These are phyloP conservation scores for Atethmia centrago DNA, from an alignment of 2,888 invertebrate species.

Conservation along the genomic window DNA sequence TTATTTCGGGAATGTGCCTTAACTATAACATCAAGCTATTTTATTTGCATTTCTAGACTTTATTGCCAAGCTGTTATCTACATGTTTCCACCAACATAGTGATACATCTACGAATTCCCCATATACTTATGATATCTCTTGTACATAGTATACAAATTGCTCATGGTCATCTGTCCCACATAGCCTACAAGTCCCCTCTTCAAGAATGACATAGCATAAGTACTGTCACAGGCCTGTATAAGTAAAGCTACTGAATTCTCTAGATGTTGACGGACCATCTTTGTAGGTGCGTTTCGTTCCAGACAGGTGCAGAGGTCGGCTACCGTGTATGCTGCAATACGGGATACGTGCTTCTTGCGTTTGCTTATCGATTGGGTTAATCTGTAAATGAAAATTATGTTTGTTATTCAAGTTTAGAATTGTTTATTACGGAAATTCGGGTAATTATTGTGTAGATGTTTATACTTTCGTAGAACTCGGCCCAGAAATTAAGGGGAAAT, in stretches of 20 bases:
- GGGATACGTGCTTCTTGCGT: conserved; percentile 83
- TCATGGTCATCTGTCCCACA: conserved; percentile 83
- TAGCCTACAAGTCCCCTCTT: conserved; percentile 79
- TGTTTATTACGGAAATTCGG: background rate
- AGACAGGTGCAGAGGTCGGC: conserved; percentile 83
- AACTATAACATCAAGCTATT: background rate
- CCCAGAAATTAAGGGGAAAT: too few species aligned
- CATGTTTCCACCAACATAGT: background rate
- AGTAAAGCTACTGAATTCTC: conserved; percentile 83
- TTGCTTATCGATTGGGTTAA: conserved; percentile 86
- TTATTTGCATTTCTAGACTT: background rate
- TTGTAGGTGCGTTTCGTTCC: conserved; percentile 79
- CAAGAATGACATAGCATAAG: conserved; percentile 84
- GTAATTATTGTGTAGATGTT: too few species aligned
- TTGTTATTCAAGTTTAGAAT: background rate
- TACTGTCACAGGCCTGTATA: conserved; percentile 81
- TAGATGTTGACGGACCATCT: conserved; percentile 82
- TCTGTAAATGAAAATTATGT: conserved; percentile 72
- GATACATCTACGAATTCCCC: conserved; percentile 78
- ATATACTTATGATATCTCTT: conserved; percentile 88
- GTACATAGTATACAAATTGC: conserved; percentile 84
- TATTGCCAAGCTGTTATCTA: background rate
- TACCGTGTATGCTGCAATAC: conserved; percentile 85
- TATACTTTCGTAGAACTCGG: too few species aligned
- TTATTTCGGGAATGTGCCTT: too few species aligned